Base-by-base conservation (phyloP, 92 coral and sea anemone genomes). In the Ricordea florida region DNA sequence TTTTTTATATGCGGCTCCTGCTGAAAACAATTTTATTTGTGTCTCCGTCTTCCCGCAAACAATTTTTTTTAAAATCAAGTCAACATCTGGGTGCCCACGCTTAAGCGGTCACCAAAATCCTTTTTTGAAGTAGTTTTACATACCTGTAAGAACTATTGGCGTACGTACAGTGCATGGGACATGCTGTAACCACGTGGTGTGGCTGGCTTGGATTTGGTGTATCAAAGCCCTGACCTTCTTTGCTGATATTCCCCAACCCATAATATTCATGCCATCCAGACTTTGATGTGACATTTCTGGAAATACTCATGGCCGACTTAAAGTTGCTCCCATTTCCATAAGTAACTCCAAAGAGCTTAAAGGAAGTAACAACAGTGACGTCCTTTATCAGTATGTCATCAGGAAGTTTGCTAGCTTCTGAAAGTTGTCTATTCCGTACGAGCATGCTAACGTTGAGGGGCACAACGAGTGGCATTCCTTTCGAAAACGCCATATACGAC, bases 231-330 rank as follows among this genome's bases (percentile, higher is more conserved):
- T 46, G 6, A 18, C 10, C 53, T 27, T 46, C 72, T 64, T 69
- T 69, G 62, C 4, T 17, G 58, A 46, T 75, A 20, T 36, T 27
- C 73, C 73, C 81, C 10, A 62, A 17, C 2, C 83, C 84, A 66
- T 78, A 66, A 29, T 66, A 66, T 42, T 66, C 76, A 57, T 78
- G 55, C 83, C 83, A 62, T 26, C 83, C 55, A 33, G 74, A 23
- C 14, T 62, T 28, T 63, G 30, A 17, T 22, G 48, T 66, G 15
- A 78, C 76, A 11, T 25, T 43, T 52, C 38, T 17, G 13, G 42
- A 45, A 2, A 57, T 42, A 37, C 29, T 20, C 84, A 53, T 66
- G 30, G 77, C 75, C 7, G 67, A 40, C 33, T 41, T 67, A 25
- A 78, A 78, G 24, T 66, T 66, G 24, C 32, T 66, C 11, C 69